These are phyloP conservation scores for Telmatherina bonti DNA, from an alignment of 2,797 vertebrate genomes.

Conservation along the genomic window DNA sequence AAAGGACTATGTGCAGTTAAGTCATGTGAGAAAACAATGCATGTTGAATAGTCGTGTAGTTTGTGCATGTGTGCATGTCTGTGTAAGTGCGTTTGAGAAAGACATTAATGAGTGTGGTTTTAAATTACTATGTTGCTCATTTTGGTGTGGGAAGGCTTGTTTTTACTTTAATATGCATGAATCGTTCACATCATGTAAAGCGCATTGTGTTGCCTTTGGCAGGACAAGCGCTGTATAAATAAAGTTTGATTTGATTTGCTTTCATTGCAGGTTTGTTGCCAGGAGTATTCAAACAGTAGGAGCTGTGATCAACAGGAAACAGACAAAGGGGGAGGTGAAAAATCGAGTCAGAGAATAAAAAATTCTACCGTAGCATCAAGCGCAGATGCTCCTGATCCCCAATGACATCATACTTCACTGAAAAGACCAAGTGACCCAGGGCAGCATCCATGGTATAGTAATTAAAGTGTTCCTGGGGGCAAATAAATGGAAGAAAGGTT, in stretches of 20 bases:
- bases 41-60: not conserved
- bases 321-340: not conserved
- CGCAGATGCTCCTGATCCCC: constrained; percentile 96
- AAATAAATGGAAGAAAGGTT: constrained; percentile 51
- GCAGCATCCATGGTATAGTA: constrained; percentile 94
- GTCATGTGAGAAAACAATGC: constrained; percentile 3
- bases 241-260: not conserved
- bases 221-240: too few relatives aligned
- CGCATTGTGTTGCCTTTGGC: too few relatives aligned
- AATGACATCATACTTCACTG: constrained; percentile 96
- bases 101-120: too few relatives aligned
- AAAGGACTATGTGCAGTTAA: not conserved
- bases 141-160: too few relatives aligned
- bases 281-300: not conserved
- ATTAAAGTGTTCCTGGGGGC: constrained; percentile 95
- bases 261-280: not conserved
- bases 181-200: too few relatives aligned
- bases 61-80: too few relatives aligned
- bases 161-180: too few relatives aligned
- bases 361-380: constrained; percentile 90
- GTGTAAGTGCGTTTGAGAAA: too few relatives aligned
- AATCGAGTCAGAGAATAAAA: constrained; percentile 27
- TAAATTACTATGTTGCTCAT: too few relatives aligned
- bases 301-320: not conserved
- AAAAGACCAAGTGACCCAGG: constrained; percentile 95